Base-by-base conservation (phyloP, 2,797 vertebrate genomes). In the Margarornis squamiger region DNA sequence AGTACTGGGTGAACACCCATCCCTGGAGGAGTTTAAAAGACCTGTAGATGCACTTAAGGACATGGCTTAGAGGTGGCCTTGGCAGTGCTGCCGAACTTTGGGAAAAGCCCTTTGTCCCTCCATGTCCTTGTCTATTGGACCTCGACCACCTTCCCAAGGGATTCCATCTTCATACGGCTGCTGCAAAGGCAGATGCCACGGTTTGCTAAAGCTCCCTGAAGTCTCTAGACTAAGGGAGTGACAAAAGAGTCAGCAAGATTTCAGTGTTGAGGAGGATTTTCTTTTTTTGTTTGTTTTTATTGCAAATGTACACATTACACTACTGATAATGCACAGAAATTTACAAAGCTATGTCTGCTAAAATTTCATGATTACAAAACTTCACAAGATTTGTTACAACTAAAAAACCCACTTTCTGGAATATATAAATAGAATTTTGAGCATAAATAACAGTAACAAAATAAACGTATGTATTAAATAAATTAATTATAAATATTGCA, bases 381-480 rank as follows among this genome's bases (percentile, higher is more conserved):
- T 32, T 48, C 51, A 76, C 61, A 74, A 82, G 77, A 89, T 95
- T 86, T 80, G 41, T 91, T 77, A 63, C 78, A 85, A 77, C 93
- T 93, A 88, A 97, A 94, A 96, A 96, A 96, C 51, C 30, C 34
- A 20, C 82, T 58, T 70, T 95, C 87, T 86, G 80, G 85, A 94
- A 76, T 95, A 96, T 90, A 98, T 98, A 98, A 98, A 98, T 98
- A 98, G 72, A 96, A 96, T 95, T 86, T 92, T 80, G 92, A 96
- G 96, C 95, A 98, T 98, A 98, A 98, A 98, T 98, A 97, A 98
- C 79, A 96, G 94, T 98, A 98, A 96, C 97, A 98, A 98, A 98
- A 98, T 96, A 98, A 95, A 96, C 91, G 97, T 95, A 93, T 46
- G 93, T 93, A 97, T 90, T 97, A 62, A 97, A 98, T 98, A 98